Conservation (phyloP, 2,113 vertebrate genomes). For the Mesocricetus auratus region DNA sequence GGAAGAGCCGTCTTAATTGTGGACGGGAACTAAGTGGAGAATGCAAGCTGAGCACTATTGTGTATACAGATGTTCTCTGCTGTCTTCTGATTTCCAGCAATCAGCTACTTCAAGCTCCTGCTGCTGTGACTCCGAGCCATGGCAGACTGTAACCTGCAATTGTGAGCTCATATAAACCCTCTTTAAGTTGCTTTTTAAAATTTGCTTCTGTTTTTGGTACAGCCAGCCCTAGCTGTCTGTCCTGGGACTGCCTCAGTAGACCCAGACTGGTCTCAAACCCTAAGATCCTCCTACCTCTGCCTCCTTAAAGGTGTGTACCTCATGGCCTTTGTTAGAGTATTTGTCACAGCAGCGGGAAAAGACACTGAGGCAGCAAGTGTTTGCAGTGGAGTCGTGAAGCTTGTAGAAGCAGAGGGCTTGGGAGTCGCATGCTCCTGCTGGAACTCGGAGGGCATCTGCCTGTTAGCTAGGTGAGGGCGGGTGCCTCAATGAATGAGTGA, state of each 20-base stretch:
- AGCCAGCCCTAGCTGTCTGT: not conserved
- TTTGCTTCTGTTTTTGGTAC: not conserved
- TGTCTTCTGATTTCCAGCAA: not conserved
- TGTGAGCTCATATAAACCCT: not conserved
- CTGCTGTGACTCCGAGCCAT: not conserved
- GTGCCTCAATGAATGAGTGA: rapidly evolving
- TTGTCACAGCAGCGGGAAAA: not conserved
- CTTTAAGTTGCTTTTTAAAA: not conserved
- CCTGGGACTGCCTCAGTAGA: not conserved
- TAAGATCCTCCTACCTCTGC: not conserved
- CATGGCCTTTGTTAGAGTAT: not conserved
- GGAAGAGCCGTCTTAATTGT: not conserved
- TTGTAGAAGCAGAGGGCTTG: rapidly evolving
- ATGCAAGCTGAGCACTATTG: not conserved
- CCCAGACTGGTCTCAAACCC: too few species aligned
- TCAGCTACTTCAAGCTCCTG: too few species aligned
- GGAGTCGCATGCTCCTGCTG: not conserved
- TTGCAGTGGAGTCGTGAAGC: rapidly evolving
- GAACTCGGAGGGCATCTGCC: not conserved
- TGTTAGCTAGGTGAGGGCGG: not conserved
- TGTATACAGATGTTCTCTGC: rapidly evolving
- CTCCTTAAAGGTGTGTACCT: not conserved
- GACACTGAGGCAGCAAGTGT: not conserved
- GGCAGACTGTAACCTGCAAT: not conserved
- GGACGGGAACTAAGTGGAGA: not conserved